A percentile compares a stretch with the other conserved stretches of the same genome.
Evolutionary conservation across 2,797 vertebrate genomes (phyloP).

Genomic region (Delichon dasypus): DNA sequence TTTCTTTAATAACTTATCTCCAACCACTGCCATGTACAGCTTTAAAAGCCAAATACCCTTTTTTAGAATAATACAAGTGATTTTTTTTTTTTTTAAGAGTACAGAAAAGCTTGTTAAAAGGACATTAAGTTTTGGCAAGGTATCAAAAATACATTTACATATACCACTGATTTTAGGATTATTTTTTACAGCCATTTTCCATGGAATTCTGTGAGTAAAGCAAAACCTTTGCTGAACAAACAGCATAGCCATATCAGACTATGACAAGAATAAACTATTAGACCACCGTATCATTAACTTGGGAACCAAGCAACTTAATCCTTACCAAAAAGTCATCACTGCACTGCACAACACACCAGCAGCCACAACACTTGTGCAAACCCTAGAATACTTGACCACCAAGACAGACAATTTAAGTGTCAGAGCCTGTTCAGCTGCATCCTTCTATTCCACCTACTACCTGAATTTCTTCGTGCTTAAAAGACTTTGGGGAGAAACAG

Average conservation of each 20-base stretch:
- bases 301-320: not conserved
- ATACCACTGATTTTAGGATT: not conserved
- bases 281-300: not conserved
- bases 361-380: not conserved
- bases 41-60: not conserved
- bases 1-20: not conserved
- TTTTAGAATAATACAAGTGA: not conserved
- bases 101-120: not conserved
- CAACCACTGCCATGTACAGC: not conserved
- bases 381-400: not conserved
- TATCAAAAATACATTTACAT: not conserved
- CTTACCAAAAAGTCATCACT: not conserved
- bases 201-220: not conserved
- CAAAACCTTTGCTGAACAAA: not conserved
- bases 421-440: accelerated
- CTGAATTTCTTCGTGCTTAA: not conserved
- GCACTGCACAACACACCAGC: not conserved
- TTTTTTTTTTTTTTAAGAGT: not conserved
- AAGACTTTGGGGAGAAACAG: not conserved
- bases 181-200: not conserved
- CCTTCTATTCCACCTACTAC: not conserved
- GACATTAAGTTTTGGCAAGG: not conserved
- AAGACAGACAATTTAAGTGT: accelerated
- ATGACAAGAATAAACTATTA: not conserved
- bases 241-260: accelerated